A percentile compares a stretch with the other conserved stretches of the same genome.
Evolutionary conservation across 2,113 vertebrate genomes (phyloP).

Genomic region (Sturnus vulgaris): DNA sequence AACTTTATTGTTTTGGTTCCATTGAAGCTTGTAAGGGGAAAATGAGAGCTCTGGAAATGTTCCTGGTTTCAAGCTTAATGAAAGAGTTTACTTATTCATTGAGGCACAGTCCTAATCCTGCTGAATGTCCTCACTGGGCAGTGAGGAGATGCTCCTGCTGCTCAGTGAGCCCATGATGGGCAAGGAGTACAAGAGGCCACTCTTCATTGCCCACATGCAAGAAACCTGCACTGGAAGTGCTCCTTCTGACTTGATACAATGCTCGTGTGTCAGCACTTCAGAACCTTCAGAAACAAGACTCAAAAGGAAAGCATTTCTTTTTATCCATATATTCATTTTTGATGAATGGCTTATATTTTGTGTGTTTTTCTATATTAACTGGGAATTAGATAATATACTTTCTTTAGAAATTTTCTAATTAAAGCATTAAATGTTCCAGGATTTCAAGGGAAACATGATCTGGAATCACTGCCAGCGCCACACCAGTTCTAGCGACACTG

Average conservation of each 20-base stretch:
- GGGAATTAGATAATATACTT: neutral
- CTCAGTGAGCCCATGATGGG: neutral
- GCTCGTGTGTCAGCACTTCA: neutral
- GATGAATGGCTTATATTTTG: neutral
- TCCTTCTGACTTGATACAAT: neutral
- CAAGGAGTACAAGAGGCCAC: neutral
- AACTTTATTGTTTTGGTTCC: neutral
- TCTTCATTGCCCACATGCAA: rapidly evolving
- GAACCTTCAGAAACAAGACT: neutral
- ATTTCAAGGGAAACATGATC: neutral
- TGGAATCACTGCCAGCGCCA: neutral
- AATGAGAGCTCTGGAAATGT: neutral
- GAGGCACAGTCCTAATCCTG: neutral
- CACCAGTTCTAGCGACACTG: neutral
- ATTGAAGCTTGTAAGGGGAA: neutral
- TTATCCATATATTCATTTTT: neutral
- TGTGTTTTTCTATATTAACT: neutral
- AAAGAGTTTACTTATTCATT: neutral
- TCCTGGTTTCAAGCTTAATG: neutral
- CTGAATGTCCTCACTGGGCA: neutral
- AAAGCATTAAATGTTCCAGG: neutral
- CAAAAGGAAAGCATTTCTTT: neutral
- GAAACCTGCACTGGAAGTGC: neutral
- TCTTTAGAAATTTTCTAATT: neutral
- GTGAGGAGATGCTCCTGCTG: neutral